A percentile compares a stretch with the other conserved stretches of the same genome.
phyloP scores from a whole-genome alignment of 2,888 invertebrate species.

The Ischnus inquisitorius region DNA sequence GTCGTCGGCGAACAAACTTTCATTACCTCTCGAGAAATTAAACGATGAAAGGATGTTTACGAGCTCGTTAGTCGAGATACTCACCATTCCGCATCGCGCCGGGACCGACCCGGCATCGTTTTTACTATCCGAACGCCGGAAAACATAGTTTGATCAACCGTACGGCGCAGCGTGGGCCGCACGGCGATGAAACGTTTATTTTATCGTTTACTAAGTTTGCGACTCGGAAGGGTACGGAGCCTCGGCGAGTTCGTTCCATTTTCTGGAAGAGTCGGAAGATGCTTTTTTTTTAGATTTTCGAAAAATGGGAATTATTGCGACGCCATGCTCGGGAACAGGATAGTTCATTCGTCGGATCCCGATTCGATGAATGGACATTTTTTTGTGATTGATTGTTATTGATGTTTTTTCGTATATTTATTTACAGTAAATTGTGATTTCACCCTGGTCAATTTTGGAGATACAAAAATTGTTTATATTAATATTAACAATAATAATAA shows the following conservation, averaged over 20 bases:
- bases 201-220: constrained; percentile 32
- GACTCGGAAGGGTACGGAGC: neutral
- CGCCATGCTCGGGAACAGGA: neutral
- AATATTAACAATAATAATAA: too few relatives aligned
- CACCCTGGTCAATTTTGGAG: too few relatives aligned
- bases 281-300: neutral
- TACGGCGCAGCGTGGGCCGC: neutral
- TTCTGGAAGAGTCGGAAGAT: neutral
- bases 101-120: constrained; percentile 31
- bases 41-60: constrained; percentile 66
- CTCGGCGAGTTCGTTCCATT: neutral
- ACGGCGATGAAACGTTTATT: constrained; percentile 41
- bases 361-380: neutral
- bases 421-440: too few relatives aligned
- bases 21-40: constrained; percentile 65
- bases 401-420: too few relatives aligned
- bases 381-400: neutral
- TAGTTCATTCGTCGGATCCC: neutral
- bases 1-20: constrained; percentile 62
- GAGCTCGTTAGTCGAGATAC: constrained; percentile 63
- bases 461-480: too few relatives aligned
- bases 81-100: constrained; percentile 1
- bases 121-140: constrained; percentile 30
- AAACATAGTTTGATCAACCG: constrained; percentile 57
- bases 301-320: neutral